Evolutionary conservation across 2,113 vertebrate genomes (phyloP).

Genomic region (Mastomys coucha): DNA sequence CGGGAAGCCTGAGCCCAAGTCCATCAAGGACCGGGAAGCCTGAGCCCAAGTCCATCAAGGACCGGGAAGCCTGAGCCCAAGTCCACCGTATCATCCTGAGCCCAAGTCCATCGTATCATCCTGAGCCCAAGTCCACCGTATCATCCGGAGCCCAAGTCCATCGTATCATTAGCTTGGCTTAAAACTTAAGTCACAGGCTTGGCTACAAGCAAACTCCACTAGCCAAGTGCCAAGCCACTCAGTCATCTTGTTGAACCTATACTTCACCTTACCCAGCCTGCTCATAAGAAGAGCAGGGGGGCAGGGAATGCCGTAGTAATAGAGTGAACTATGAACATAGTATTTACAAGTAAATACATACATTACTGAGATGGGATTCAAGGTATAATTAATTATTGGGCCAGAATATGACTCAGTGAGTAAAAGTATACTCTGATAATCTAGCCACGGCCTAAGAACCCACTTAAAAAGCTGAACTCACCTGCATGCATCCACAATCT

Average conservation of each 20-base stretch:
- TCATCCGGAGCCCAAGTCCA: neutral
- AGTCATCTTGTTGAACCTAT: neutral
- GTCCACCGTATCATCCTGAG: no score
- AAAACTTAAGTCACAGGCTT: constrained; percentile 1
- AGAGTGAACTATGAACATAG: neutral
- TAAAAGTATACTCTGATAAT: neutral
- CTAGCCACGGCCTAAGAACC: neutral
- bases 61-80: no score
- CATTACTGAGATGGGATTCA: neutral
- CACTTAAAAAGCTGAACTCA: neutral
- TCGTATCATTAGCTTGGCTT: neutral
- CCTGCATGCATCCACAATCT: no score
- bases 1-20: neutral
- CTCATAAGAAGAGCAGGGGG: accelerated
- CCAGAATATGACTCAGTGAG: neutral
- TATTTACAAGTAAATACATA: neutral
- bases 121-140: no score
- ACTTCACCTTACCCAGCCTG: neutral
- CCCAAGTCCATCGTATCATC: no score
- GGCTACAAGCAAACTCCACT: neutral
- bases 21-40: no score
- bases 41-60: no score
- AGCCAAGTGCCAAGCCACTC: neutral
- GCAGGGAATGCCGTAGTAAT: neutral
- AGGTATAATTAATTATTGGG: neutral